Evolutionary conservation across 2,888 invertebrate genomes (phyloP).

Genomic region (Tillus elongatus): DNA sequence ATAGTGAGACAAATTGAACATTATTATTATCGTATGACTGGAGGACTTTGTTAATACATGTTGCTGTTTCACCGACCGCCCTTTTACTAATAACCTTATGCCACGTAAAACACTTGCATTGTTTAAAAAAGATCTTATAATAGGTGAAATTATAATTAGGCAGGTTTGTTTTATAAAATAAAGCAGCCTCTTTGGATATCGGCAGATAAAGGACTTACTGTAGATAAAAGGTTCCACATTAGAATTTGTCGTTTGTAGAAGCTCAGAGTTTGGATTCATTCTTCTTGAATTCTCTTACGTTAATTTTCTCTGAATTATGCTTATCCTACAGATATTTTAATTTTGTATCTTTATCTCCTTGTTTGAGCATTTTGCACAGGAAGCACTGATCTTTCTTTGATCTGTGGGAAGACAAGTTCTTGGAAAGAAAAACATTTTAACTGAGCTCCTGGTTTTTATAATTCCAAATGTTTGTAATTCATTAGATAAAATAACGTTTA

Average conservation of each 20-base stretch:
- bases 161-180: no score
- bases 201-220: slow-evolving; percentile 16
- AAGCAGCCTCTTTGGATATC: slow-evolving; percentile 16
- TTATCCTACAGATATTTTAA: slow-evolving; percentile 10
- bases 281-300: slow-evolving; percentile 10
- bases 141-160: slow-evolving; percentile 14
- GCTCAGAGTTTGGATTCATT: slow-evolving; percentile 9
- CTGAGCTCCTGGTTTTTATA: no score
- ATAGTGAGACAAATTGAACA: no score
- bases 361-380: slow-evolving; percentile 15
- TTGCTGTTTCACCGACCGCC: no score
- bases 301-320: slow-evolving; percentile 10
- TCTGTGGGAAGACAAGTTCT: slow-evolving; percentile 9
- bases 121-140: slow-evolving; percentile 11
- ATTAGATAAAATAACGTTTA: neutral
- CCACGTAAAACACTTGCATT: slow-evolving; percentile 17
- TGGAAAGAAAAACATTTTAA: slow-evolving; percentile 9
- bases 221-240: slow-evolving; percentile 12
- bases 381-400: slow-evolving; percentile 11
- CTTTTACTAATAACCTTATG: no score
- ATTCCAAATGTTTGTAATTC: no score
- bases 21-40: no score
- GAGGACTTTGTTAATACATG: no score
- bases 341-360: slow-evolving; percentile 16
- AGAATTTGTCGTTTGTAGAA: neutral